Evolutionary conservation across 1,140 invertebrate genomes (phyloP), one percentile per base, ranked within the genome.

Genomic region (Cherax quadricarinatus): DNA sequence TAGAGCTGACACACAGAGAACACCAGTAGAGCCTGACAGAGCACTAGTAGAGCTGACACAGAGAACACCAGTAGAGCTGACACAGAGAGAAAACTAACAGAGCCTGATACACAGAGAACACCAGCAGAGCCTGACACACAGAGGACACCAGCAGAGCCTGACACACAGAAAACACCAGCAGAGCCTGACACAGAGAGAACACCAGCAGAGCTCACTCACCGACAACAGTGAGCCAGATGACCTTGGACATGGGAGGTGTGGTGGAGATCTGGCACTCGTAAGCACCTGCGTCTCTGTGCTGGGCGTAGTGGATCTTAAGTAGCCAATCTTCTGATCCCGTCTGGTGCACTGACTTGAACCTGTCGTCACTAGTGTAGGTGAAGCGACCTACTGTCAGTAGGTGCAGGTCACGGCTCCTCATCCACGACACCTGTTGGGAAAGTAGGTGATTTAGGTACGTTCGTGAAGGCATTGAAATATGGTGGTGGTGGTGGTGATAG

Each of bases 261-360:
- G 98, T 98, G 92, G 97, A 97, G 94, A 98, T 97, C 95, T 98
- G 98, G 94, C 98, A 98, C 95, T 98, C 98, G 95, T 98, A 98
- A 75, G 97, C 96, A 70, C 98, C 98, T 0, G 97, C 97, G 95
- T 99, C 98, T 91, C 97, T 96, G 12, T 96, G 96, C 94, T 98
- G 97, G 1, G 95, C 97, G 96, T 95, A 98, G 97, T 95, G 96
- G 95, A 94, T 98, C 93, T 94, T 95, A 94, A 96, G 94, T 41
- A 95, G 95, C 96, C 96, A 97, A 93, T 97, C 96, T 93, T 96
- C 96, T 3, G 95, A 95, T 66, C 96, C 95, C 2, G 95, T 96
- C 87, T 95, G 95, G 93, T 96, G 96, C 30, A 95, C 94, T 12
- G 95, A 96, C 93, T 96, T 95, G 94, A 96, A 96, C 24, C 96